A percentile compares a stretch with the other conserved stretches of the same genome.
phyloP scores from a whole-genome alignment of 2,888 invertebrate genomes.

The Phyllotreta striolata region DNA sequence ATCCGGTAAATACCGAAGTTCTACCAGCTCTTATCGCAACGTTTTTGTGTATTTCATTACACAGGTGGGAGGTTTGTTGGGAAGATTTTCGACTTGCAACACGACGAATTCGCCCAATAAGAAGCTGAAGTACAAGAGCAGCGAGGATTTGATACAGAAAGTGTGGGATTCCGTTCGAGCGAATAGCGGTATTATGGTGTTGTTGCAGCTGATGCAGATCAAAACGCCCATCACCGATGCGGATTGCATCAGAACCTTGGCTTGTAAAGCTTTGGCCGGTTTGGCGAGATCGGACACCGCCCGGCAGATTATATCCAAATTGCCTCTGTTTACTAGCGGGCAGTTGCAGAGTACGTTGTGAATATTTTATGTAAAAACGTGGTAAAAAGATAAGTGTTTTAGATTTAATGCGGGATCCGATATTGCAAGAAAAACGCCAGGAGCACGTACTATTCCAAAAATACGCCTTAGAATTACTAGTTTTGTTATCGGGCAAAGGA shows the following conservation, averaged over 20 bases:
- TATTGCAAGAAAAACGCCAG: slow-evolving; percentile 93
- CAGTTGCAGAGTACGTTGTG: slow-evolving; percentile 79
- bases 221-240: slow-evolving; percentile 97
- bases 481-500: slow-evolving; percentile 90
- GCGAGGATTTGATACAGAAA: slow-evolving; percentile 88
- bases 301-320: slow-evolving; percentile 92
- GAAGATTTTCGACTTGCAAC: slow-evolving; percentile 60
- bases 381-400: too few relatives aligned
- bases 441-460: slow-evolving; percentile 97
- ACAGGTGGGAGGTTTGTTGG: slow-evolving; percentile 62
- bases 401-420: slow-evolving; percentile 95
- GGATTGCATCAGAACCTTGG: slow-evolving; percentile 91
- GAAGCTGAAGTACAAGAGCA: slow-evolving; percentile 71
- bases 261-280: slow-evolving; percentile 92
- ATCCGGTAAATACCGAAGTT: neutral
- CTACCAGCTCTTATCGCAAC: neutral
- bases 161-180: slow-evolving; percentile 95
- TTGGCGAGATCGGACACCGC: slow-evolving; percentile 93
- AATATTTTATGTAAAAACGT: slow-evolving; percentile 23
- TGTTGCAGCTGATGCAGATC: slow-evolving; percentile 86
- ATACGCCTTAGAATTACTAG: slow-evolving; percentile 88
- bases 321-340: slow-evolving; percentile 92
- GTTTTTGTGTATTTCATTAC: neutral
- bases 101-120: slow-evolving; percentile 65
- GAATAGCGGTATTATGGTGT: slow-evolving; percentile 95